Conservation (phyloP, 37 sponge, comb jelly and placozoan genomes). For the Halisarca cf. caerulea region DNA sequence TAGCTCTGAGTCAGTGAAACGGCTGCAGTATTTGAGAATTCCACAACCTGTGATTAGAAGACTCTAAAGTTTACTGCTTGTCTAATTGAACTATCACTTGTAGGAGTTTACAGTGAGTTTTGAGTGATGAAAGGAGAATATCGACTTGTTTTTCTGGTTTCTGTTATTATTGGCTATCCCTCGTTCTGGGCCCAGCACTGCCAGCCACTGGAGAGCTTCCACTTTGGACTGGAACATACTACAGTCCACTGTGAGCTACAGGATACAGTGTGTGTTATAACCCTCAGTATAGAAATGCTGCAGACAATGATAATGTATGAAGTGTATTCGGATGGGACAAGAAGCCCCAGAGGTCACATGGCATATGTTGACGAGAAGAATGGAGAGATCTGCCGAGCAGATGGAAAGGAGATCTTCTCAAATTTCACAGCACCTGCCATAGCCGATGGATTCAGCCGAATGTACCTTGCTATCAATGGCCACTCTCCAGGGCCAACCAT, state of each 20-base stretch:
- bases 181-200: no score
- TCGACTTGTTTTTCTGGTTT: no score
- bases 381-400: conserved; percentile 2
- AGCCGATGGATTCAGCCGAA: conserved; percentile 4
- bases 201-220: not conserved
- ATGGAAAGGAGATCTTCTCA: not conserved
- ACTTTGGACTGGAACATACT: not conserved
- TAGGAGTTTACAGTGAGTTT: no score
- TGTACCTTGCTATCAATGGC: conserved; percentile 60
- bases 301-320: conserved; percentile 16
- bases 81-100: no score
- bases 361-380: not conserved
- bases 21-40: no score
- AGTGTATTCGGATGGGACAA: not conserved
- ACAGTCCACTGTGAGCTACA: not conserved
- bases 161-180: no score
- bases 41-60: no score
- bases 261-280: not conserved
- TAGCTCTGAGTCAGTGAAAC: no score
- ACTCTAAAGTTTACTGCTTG: no score
- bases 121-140: no score
- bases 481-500: conserved; percentile 74
- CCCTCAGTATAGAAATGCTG: conserved; percentile 17
- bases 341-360: conserved; percentile 19
- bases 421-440: conserved; percentile 9